Evolutionary conservation across 2,113 vertebrate species (phyloP), one percentile per base, ranked within the genome.

Genomic region (Blennius ocellaris): DNA sequence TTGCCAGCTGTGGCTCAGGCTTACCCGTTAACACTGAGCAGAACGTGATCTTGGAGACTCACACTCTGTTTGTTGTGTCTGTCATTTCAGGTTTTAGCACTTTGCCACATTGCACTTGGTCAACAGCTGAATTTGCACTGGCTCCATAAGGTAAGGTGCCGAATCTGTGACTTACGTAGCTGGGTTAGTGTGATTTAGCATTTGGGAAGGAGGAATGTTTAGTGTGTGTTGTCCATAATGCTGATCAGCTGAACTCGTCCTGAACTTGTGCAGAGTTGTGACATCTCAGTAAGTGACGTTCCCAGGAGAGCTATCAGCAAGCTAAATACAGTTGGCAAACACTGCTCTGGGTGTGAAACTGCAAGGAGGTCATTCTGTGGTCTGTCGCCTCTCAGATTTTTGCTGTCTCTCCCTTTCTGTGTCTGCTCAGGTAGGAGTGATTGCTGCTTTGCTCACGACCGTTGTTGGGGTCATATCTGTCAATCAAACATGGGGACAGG

Each of bases 121-220:
- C 97, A 99, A 81, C 97, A 99, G 90, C 88, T 99, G 94, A 97
- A 98, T 89, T 91, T 99, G 63, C 96, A 99, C 93, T 99, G 98
- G 98, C 93, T 98, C 68, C 98, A 99, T 93, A 99, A 99, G 97
- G 98, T 99, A 93, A 86, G 30, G 2, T 51, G 39, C 4, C 1
- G 45, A 67, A 51, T 56, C 8, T 57, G 63, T 38, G 44, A n/a
- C 3, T 30, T 56, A 12, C 36, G 44, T 4, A 39, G 11, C n/a
- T 51, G 57, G 60, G 38, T 64, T 38, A 74, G 50, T 48, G 61
- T 57, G 47, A 57, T 47, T 14, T 55, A 41, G 8, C n/a, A 16
- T 43, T n/a, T 30, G 45, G 45, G 51, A 41, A 54, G 10, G 2
- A 10, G 12, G 40, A 36, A 15, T 15, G 38, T 70, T 55, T 37